Base-by-base conservation (phyloP, 2,113 vertebrate species). In the Pseudorhombus dupliciocellatus region DNA sequence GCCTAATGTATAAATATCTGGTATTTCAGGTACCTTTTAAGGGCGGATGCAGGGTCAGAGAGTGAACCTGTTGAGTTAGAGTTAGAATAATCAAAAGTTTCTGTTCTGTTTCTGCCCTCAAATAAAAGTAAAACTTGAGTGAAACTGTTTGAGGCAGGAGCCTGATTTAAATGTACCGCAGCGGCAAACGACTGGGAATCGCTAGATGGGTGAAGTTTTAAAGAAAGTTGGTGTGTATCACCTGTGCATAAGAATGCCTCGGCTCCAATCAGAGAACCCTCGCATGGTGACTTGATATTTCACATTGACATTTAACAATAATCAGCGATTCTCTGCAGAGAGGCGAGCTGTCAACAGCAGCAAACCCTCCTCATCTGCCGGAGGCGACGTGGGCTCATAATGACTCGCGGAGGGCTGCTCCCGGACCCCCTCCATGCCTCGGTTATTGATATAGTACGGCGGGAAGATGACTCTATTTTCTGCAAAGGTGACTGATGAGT, bases 241-340 rank as follows among this genome's bases (percentile, higher is more conserved):
- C 66, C 66, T 18, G 61, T 31, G 64, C 75, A 74, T 73, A 58
- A 5, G 42, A 69, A 78, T 52, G n/a, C 79, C 70, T 9, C 53
- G 2, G 22, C 79, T 70, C 14, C 53, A 5, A 40, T 61, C 61
- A 67, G 50, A 24, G 25, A 11, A 9, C 63, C 62, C 81, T 31
- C 60, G 26, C 58, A 46, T 16, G 50, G 74, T 68, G 65, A 76
- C 79, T 79, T 79, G 81, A 86, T 88, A 85, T 87, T 84, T 88
- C 86, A 77, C 73, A 30, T 14, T 91, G 91, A 88, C 88, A 90
- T 91, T 91, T 89, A 84, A 75, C 80, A 80, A 80, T 81, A 79
- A 88, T 85, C 76, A 79, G 79, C 31, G 66, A 83, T 75, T 73
- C 79, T 78, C 77, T 56, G 44, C 59, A 51, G 70, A 70, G 77